Base-by-base conservation (phyloP, 2,888 invertebrate species). In the Orchestes rusci region DNA sequence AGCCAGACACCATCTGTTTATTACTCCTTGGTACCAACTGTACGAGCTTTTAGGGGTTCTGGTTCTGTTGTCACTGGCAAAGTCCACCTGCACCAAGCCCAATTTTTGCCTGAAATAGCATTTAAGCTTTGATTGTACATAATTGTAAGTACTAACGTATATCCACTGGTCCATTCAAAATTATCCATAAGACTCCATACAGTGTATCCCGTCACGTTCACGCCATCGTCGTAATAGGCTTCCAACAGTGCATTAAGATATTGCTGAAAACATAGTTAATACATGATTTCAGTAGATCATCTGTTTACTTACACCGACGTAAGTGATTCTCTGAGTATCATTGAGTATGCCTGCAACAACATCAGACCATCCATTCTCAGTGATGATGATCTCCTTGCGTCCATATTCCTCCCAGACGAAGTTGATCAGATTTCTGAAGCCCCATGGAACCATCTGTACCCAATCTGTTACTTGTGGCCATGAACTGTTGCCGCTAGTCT, bases 71-170 rank as follows among this genome's bases (percentile, higher is more conserved):
- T 72, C 69, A 52, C 73, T 74, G 2, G 66, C 59, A 58, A 79
- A 80, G 58, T 85, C 76, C 1, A 84, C 79, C 56, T 75, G 70
- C 52, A 77, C 78, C 1, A 84, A 54, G 5, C 84, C 84, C 60
- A 80, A 83, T 56, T 71, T 73, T 55, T 73, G 72, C 10, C 79
- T 79, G 63, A 38, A 74, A 44, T 2, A 23, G n/a, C n/a, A n/a
- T n/a, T n/a, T n/a, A n/a, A n/a, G n/a, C n/a, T n/a, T n/a, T n/a
- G n/a, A n/a, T n/a, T n/a, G n/a, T n/a, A n/a, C n/a, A n/a, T n/a
- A n/a, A n/a, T n/a, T n/a, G n/a, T n/a, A n/a, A n/a, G n/a, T 23
- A 5, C 23, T 23, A 7, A 65, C 63, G 44, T 53, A 43, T 60
- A 64, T 20, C 64, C 65, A 27, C 50, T 45, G 10, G 36, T 43